Evolutionary conservation across 2,797 vertebrate genomes (phyloP).

Genomic region (Serranus cabrilla): DNA sequence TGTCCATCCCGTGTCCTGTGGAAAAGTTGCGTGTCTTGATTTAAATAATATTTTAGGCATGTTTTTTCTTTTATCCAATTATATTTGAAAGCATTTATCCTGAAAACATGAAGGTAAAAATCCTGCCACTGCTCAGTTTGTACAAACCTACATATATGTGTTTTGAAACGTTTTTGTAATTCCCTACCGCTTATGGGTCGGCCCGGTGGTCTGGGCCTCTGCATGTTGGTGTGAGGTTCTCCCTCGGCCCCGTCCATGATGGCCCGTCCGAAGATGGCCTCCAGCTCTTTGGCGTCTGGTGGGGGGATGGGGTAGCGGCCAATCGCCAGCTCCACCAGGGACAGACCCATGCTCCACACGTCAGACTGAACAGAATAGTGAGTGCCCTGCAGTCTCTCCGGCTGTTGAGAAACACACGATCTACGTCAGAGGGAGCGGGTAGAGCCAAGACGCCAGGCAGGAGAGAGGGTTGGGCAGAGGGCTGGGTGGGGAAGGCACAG

Average conservation of each 20-base stretch:
- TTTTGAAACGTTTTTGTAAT: neutral
- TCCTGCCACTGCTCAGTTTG: neutral
- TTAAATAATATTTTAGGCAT: neutral
- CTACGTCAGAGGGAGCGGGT: conserved; percentile 77
- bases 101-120: neutral
- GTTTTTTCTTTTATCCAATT: neutral
- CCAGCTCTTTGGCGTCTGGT: conserved; percentile 95
- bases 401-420: conserved; percentile 86
- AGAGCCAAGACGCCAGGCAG: conserved; percentile 71
- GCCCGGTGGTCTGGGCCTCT: conserved; percentile 92
- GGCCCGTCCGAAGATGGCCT: conserved; percentile 93
- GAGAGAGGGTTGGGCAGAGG: conserved; percentile 53
- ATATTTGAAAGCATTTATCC: neutral
- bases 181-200: conserved; percentile 92
- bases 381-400: conserved; percentile 98
- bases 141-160: neutral
- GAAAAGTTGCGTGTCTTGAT: conserved; percentile 35
- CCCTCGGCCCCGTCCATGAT: conserved; percentile 90
- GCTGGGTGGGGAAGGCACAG: conserved; percentile 50
- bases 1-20: conserved; percentile 93
- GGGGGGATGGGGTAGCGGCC: conserved; percentile 98
- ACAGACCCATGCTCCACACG: conserved; percentile 99
- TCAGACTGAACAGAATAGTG: conserved; percentile 99
- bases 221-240: conserved; percentile 89
- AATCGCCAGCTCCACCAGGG: conserved; percentile 96